A percentile compares a stretch with the other conserved stretches of the same genome.
Conservation (phyloP, 2,888 invertebrate species). For the Dichetophora obliterata region DNA sequence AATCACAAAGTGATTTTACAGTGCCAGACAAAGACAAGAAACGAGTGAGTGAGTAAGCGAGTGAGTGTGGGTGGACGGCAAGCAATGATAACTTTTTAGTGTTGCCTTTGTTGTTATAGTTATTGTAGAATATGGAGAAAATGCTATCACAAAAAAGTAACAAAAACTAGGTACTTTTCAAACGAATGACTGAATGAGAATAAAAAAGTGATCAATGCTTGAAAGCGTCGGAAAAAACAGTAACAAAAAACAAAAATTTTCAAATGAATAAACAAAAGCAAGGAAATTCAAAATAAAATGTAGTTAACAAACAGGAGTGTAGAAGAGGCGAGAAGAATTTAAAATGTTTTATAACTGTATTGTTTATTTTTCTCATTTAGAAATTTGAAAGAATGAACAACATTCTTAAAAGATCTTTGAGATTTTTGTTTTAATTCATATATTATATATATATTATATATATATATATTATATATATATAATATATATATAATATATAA, state of each 20-base stretch:
- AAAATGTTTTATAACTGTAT: too few relatives aligned
- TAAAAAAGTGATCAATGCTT: conserved; percentile 66
- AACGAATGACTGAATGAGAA: conserved; percentile 65
- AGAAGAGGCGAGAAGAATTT: not conserved
- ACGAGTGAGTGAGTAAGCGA: not conserved
- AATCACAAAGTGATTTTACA: conserved; percentile 38
- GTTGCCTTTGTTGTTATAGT: conserved; percentile 41
- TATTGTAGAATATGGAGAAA: not conserved
- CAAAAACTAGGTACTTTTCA: conserved; percentile 57
- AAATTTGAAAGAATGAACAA: too few relatives aligned
- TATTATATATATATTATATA: too few relatives aligned
- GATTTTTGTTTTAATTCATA: too few relatives aligned
- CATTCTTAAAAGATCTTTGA: too few relatives aligned
- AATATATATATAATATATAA: too few relatives aligned
- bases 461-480: too few relatives aligned
- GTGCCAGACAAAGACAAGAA: not conserved
- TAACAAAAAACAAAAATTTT: conserved; percentile 44
- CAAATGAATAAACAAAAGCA: conserved; percentile 60
- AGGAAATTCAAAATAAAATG: conserved; percentile 29
- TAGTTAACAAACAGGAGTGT: not conserved
- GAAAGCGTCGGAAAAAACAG: conserved; percentile 46
- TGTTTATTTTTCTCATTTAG: too few relatives aligned
- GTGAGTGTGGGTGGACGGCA: not conserved
- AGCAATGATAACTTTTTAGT: conserved; percentile 60
- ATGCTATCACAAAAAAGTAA: not conserved